phyloP scores from a whole-genome alignment of 2,888 invertebrate genomes.

The Zelleria hepariella region DNA sequence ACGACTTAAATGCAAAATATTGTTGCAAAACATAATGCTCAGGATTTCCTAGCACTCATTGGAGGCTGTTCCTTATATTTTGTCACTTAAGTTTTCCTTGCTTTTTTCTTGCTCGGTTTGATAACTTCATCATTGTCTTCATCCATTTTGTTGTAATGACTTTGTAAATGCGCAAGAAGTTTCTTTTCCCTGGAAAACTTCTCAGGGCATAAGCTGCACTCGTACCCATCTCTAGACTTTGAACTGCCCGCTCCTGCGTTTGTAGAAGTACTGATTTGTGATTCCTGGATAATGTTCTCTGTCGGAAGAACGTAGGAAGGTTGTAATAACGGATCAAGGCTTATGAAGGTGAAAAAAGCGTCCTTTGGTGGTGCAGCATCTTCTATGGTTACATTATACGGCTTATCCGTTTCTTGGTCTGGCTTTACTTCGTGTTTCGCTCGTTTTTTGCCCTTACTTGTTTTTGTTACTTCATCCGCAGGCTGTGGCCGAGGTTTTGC shows the following conservation, averaged over 20 bases:
- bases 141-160: slow-evolving; percentile 54
- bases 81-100: too few relatives aligned
- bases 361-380: slow-evolving; percentile 36
- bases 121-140: slow-evolving; percentile 23
- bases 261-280: slow-evolving; percentile 57
- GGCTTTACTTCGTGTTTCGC: slow-evolving; percentile 20
- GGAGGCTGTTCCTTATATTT: too few relatives aligned
- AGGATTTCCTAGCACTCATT: too few relatives aligned
- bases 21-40: too few relatives aligned
- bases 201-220: slow-evolving; percentile 55
- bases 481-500: slow-evolving; percentile 35
- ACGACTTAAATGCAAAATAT: too few relatives aligned
- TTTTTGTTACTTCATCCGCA: slow-evolving; percentile 27
- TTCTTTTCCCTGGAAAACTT: slow-evolving; percentile 57
- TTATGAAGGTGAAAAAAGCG: slow-evolving; percentile 56
- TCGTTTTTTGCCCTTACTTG: slow-evolving; percentile 31
- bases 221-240: slow-evolving; percentile 34
- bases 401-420: slow-evolving; percentile 18
- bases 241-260: slow-evolving; percentile 20
- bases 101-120: neutral
- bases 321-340: slow-evolving; percentile 55
- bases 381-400: slow-evolving; percentile 38
- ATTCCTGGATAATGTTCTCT: slow-evolving; percentile 57
- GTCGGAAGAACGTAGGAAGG: slow-evolving; percentile 60
- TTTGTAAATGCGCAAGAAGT: slow-evolving; percentile 50